These are phyloP conservation scores for Drosophila siamana DNA, from an alignment of 2,888 invertebrate species.

Conservation along the genomic window DNA sequence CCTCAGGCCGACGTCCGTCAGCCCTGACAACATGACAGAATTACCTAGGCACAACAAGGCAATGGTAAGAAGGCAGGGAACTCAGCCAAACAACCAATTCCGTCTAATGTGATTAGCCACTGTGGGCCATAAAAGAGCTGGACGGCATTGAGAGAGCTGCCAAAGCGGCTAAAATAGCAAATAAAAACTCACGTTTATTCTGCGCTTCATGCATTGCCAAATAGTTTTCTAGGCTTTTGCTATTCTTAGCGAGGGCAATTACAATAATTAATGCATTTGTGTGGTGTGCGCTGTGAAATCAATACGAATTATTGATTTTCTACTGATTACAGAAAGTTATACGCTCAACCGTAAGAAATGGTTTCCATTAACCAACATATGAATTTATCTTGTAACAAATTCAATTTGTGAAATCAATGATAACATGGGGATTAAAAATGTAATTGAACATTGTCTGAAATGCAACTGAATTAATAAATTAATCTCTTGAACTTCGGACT, in stretches of 20 bases:
- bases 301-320: neutral
- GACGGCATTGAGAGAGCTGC: slow-evolving; percentile 7
- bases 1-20: slow-evolving; percentile 5
- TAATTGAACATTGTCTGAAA: too few species aligned
- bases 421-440: neutral
- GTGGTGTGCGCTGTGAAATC: neutral
- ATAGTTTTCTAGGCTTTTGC: neutral
- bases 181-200: slow-evolving; percentile 28
- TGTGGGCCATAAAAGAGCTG: slow-evolving; percentile 16
- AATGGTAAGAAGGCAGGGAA: neutral
- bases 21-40: neutral
- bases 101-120: slow-evolving; percentile 15
- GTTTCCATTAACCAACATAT: too few species aligned
- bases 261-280: neutral
- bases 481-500: neutral
- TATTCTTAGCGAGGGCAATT: neutral
- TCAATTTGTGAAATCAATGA: neutral
- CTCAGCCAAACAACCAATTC: neutral
- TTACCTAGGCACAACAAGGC: too few species aligned
- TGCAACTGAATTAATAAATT: neutral
- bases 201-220: neutral
- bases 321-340: neutral
- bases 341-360: too few species aligned
- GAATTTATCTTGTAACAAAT: too few species aligned
- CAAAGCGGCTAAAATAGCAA: neutral